phyloP scores from a whole-genome alignment of 2,113 vertebrate species.

The Podiceps cristatus region DNA sequence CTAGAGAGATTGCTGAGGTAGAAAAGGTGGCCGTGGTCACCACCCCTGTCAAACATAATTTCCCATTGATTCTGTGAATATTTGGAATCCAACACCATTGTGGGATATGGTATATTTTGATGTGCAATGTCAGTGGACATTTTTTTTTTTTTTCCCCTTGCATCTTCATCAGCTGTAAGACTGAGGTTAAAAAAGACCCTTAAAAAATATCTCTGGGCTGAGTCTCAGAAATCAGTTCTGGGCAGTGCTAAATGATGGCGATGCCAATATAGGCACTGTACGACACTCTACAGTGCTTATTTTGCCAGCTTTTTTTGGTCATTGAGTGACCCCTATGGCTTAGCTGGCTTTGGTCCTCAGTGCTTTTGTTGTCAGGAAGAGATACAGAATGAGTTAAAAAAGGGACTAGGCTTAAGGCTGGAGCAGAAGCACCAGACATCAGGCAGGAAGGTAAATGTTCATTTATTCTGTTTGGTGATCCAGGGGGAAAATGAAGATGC shows the following conservation, averaged over 20 bases:
- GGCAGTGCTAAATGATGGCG: neutral
- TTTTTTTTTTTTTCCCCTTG: neutral
- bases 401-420: neutral
- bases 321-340: neutral
- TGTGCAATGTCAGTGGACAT: neutral
- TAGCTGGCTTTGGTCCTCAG: neutral
- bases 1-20: neutral
- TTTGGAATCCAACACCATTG: neutral
- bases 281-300: neutral
- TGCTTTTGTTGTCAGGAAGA: neutral
- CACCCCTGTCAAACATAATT: neutral
- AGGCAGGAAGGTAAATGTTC: neutral
- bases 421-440: neutral
- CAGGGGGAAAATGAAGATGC: neutral
- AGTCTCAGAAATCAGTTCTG: neutral
- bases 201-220: neutral
- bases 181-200: neutral
- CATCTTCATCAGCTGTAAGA: neutral
- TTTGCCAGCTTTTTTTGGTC: neutral
- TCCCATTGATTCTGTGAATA: neutral
- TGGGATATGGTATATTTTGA: neutral
- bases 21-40: neutral
- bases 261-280: neutral
- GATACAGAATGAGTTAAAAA: neutral
- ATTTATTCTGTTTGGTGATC: neutral